Base-by-base conservation (phyloP, 2,797 vertebrate genomes). In the Myripristis jacobus region DNA sequence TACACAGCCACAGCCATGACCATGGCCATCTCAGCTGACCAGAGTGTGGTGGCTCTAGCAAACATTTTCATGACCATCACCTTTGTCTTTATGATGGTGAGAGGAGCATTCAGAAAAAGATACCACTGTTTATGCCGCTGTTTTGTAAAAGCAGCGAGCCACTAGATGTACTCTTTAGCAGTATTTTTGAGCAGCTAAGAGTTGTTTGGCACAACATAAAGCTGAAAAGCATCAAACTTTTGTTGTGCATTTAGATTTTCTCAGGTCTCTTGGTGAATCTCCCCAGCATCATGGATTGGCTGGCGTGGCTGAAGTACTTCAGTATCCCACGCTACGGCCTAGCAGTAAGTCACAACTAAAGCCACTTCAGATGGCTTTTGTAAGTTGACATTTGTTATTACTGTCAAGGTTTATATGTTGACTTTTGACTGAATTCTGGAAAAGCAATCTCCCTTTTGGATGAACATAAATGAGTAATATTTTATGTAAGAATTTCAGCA, bases 41-140 rank as follows among this genome's bases (percentile, higher is more conserved):
- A 97, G 88, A 94, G 81, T 0, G 89, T 95, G 12, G 94, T 96
- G 0, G 83, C 95, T 0, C n/a, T 97, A 13, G 96, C 96, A 77
- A 96, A 95, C 81, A 93, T 99, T 56, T 89, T 96, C 70, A 90
- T 95, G 90, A 96, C 95, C 24, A 93, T 98, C 36, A 3, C 68
- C 1, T 97, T 99, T 67, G 92, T 98, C 70, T 96, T 98, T 66
- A 98, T 98, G 97, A 97, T 96, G 93, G 97, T 96, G 87, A 96
- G 95, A 61, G 16, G 65, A 9, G 0, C 6, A 29, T 13, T 3
- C 5, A 7, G 44, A 22, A 1, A 2, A 55, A 18, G 38, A 15
- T 41, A 3, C 38, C 4, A 4, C 13, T 15, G 2, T 31, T 31
- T 31, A 15, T 41, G 1, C 38, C 4, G 3, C 13, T 15, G 2